phyloP scores from a whole-genome alignment of 1,140 invertebrate genomes.

The Orussus abietinus region DNA sequence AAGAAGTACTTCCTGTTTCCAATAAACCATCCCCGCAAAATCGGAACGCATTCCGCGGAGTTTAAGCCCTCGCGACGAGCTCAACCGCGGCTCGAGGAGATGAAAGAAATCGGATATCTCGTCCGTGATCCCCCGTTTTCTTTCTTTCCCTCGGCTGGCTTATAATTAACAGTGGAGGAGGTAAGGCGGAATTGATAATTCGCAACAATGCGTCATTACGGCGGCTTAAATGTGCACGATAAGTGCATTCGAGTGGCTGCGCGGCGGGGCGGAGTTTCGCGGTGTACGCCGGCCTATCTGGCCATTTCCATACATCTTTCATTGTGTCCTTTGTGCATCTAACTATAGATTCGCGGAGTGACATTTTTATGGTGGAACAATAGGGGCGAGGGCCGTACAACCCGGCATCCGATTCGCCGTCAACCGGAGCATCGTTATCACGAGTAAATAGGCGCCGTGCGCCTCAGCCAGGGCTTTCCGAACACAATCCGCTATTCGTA shows the following conservation, averaged over 20 bases:
- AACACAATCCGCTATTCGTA: constrained; percentile 41
- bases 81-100: no score
- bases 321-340: constrained; percentile 47
- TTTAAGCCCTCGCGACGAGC: no score
- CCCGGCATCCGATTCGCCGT: constrained; percentile 35
- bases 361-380: constrained; percentile 52
- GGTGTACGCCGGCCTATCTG: constrained; percentile 37
- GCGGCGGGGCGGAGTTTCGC: constrained; percentile 4
- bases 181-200: constrained; percentile 44
- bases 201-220: constrained; percentile 47
- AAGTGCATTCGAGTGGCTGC: constrained; percentile 45
- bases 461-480: constrained; percentile 22
- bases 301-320: constrained; percentile 48
- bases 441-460: constrained; percentile 42
- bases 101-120: no score
- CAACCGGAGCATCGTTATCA: constrained; percentile 43
- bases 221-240: constrained; percentile 47
- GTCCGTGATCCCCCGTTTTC: no score
- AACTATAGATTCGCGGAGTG: constrained; percentile 49
- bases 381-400: constrained; percentile 33
- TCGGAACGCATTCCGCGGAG: no score
- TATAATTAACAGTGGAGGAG: constrained; percentile 40
- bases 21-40: no score
- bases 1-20: no score
- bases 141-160: no score